Base-by-base conservation (phyloP, 2,888 invertebrate species). In the Catotricha subobsoleta region DNA sequence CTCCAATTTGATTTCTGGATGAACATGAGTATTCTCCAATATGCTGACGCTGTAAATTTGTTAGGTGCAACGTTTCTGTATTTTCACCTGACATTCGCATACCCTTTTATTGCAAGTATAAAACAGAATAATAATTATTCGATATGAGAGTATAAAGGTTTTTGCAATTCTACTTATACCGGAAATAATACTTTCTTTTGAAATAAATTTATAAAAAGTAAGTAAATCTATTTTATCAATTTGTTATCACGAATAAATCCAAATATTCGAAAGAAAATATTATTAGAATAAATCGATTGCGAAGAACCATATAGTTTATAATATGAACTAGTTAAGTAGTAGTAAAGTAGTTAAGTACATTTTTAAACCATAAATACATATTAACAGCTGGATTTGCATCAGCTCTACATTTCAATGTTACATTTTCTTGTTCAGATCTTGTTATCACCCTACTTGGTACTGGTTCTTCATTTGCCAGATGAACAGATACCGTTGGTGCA, bases 11-110 rank as follows among this genome's bases (percentile, higher is more conserved):
- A 57, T 88, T 88, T 45, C 72, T 68, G 4, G 84, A 87, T 40
- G 80, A 71, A 57, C 88, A 88, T 21, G 80, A 72, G 59, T 87
- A 90, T 42, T 79, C 72, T 2, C 84, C 81, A 1, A 76, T 73
- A 50, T 78, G 78, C 48, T 74, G 73, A 48, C 80, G 68, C 48
- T 73, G 69, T 48, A 87, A 64, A 42, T 71, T 71, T 52, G 73
- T 70, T 43, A 86, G 66, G 45, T 76, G 68, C 52, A 87, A 64
- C 46, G 72, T 75, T 56, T 64, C 63, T 40, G 57, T 52, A 47
- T 52, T 56, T 50, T 63, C 63, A 38, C 63, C 63, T 48, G 63
- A 62, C 63, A 63, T 63, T 50, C 64, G 59, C 63, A 63, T 63
- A 45, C 62, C 62, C 63, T 63, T 52, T n/a, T n/a, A n/a, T n/a